Evolutionary conservation across 2,797 vertebrate species (phyloP).

Genomic region (Gastrophryne carolinensis): DNA sequence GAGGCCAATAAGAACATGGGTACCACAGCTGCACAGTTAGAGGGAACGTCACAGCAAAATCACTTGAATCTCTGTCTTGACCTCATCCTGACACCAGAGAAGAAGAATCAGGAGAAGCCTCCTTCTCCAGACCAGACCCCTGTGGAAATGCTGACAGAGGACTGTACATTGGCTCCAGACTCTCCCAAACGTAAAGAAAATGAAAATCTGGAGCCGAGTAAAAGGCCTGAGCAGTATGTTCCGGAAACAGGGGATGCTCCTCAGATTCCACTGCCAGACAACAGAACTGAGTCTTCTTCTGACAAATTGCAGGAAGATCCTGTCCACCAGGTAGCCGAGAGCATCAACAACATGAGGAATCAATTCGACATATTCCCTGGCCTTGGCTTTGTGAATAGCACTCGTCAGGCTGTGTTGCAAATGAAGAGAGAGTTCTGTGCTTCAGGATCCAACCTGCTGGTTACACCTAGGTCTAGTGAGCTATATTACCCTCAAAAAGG

Average conservation of each 20-base stretch:
- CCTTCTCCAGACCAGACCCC: background rate
- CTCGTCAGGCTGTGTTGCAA: conserved; percentile 51
- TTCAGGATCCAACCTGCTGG: conserved; percentile 51
- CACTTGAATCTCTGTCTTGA: background rate
- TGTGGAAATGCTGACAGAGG: background rate
- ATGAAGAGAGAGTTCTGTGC: conserved; percentile 53
- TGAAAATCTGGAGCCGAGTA: background rate
- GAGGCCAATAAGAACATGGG: background rate
- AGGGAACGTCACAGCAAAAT: background rate
- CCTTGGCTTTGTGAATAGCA: conserved; percentile 57
- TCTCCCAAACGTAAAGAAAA: background rate
- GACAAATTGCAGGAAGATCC: conserved; percentile 44
- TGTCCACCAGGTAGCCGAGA: conserved; percentile 71
- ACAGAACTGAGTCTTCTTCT: conserved; percentile 10
- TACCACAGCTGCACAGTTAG: background rate
- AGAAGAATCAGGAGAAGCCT: background rate
- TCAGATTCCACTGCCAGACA: background rate
- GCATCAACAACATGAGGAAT: conserved; percentile 53
- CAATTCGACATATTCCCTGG: conserved; percentile 57
- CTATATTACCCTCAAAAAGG: background rate
- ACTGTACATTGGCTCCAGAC: background rate
- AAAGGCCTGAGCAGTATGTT: background rate
- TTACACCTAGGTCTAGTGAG: conserved; percentile 26
- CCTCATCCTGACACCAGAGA: background rate
- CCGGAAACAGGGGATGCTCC: background rate